Percentiles rank a stretch among this genome's conserved stretches.
phyloP scores from a whole-genome alignment of 2,113 vertebrate species.

The Acrocephalus kingi region DNA sequence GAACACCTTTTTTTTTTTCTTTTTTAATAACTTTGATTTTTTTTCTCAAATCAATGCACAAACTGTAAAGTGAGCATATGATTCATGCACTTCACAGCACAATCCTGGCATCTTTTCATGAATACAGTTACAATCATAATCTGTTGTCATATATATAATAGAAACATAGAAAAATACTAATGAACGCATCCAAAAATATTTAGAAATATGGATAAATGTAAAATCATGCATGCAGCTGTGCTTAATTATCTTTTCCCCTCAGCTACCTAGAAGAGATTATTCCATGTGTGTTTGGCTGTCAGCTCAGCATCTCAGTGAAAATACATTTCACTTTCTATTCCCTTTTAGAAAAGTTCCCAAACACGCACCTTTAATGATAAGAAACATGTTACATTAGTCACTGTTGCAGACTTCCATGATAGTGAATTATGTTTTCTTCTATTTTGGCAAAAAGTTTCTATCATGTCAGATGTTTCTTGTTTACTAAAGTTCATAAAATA shows the following conservation, averaged over 20 bases:
- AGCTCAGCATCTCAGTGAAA: not conserved
- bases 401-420: not conserved
- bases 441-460: not conserved
- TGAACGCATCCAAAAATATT: not conserved
- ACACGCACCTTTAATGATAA: not conserved
- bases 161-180: slow-evolving; percentile 9
- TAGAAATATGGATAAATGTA: not conserved
- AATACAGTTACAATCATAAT: not conserved
- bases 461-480: not conserved
- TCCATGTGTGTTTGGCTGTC: not conserved
- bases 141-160: not conserved
- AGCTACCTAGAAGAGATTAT: not conserved
- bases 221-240: not conserved
- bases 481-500: not conserved
- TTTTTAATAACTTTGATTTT: not conserved
- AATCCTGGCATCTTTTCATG: not conserved
- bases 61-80: not conserved
- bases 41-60: not conserved
- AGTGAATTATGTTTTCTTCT: not conserved
- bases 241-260: not conserved
- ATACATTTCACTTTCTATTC: not conserved
- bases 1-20: not conserved
- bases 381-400: not conserved
- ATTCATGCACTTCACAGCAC: not conserved
- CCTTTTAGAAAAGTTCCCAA: not conserved